Evolutionary conservation across 2,797 vertebrate species (phyloP), one percentile per base, ranked within the genome.

Genomic region (Coilia nasus): DNA sequence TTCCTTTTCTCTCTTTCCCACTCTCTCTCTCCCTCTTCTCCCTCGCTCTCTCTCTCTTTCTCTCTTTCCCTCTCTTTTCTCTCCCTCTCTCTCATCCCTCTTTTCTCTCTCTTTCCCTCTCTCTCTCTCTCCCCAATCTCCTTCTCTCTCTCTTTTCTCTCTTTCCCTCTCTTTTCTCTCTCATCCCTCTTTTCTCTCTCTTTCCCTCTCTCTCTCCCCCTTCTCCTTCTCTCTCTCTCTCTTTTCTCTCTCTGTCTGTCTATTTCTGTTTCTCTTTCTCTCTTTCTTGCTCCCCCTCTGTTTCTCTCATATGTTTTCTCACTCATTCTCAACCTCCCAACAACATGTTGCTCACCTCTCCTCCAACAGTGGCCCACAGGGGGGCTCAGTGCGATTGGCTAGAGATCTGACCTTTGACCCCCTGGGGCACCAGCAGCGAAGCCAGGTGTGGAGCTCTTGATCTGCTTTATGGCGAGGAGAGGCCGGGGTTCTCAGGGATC

Each of bases 121-220:
- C 44, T 46, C 54, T 81, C 50, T 21, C 35, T 80, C 83, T 81
- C 41, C 25, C 83, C 54, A 78, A 4, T n/a, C 81, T 41, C 59
- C 17, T 14, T 81, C 23, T 46, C 75, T 47, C 83, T 47, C 10
- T 46, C 71, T 71, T 35, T 41, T 47, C 46, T 10, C 10, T 47
- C 10, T 47, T 10, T 47, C 46, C 46, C 46, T 4, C 46, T 47
- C 46, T 47, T 47, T 47, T 47, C 46, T 47, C 46, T 47, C 46
- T 47, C 46, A 4, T 47, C 46, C 10, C 46, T 47, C 46, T 47
- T 47, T 47, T 47, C 46, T 47, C 46, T 50, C 28, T 75, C 64
- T 60, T 15, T 11, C 50, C 9, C 14, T 31, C 31, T 1, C 4
- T 64, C 60, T 60, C 83, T 81, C 41, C 31, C 83, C 41, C 59